Evolutionary conservation across 2,113 vertebrate species (phyloP).

Genomic region (Nibea albiflora): DNA sequence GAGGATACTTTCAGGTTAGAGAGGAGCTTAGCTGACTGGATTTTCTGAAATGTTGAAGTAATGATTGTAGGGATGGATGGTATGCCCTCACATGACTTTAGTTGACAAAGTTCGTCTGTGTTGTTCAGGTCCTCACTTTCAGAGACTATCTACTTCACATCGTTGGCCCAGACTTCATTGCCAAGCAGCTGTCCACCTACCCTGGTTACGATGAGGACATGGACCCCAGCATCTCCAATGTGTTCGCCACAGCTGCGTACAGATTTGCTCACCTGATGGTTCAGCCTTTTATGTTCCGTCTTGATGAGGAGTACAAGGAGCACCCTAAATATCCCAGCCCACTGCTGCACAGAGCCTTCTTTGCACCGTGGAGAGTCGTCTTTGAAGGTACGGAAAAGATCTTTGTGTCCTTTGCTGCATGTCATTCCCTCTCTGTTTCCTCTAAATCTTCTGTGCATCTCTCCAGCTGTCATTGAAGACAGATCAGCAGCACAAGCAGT

Average conservation of each 20-base stretch:
- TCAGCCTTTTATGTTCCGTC: slow-evolving; percentile 85
- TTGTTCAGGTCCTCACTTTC: slow-evolving; percentile 87
- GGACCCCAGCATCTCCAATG: slow-evolving; percentile 86
- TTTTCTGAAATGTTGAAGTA: background rate
- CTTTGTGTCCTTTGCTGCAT: too few relatives aligned
- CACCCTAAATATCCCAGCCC: slow-evolving; percentile 65
- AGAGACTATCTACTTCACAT: slow-evolving; percentile 87
- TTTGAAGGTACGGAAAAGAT: slow-evolving; percentile 83
- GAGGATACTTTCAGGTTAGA: slow-evolving; percentile 79
- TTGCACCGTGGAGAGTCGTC: slow-evolving; percentile 88
- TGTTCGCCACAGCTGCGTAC: slow-evolving; percentile 90
- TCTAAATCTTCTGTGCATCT: too few relatives aligned
- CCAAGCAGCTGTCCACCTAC: slow-evolving; percentile 79
- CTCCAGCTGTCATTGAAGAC: too few relatives aligned
- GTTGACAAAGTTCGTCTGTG: background rate
- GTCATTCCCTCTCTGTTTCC: too few relatives aligned
- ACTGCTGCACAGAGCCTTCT: slow-evolving; percentile 84
- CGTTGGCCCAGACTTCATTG: slow-evolving; percentile 73
- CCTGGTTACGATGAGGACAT: slow-evolving; percentile 80
- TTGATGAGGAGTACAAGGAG: slow-evolving; percentile 81
- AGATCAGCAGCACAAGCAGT: too few relatives aligned
- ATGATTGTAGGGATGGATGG: background rate
- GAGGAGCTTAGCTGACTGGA: background rate
- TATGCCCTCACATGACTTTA: background rate
- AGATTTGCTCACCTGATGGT: slow-evolving; percentile 88